These are phyloP conservation scores for Ischnus inquisitorius DNA, from an alignment of 2,888 invertebrate genomes.

Conservation along the genomic window DNA sequence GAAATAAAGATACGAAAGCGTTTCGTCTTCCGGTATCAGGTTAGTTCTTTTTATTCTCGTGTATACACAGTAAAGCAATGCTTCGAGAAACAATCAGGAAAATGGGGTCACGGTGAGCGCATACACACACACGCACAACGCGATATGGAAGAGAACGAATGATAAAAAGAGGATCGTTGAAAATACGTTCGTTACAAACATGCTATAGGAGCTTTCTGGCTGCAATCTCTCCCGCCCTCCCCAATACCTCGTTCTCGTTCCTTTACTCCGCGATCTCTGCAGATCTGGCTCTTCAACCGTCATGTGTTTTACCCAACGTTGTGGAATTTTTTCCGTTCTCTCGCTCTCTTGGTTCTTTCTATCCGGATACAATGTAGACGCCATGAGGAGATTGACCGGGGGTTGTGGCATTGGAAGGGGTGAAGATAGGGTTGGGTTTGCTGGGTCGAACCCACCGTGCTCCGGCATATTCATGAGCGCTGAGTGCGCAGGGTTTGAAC, in stretches of 20 bases:
- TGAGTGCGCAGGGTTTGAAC: conserved; percentile 82
- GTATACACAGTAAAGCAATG: neutral
- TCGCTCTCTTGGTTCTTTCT: conserved; percentile 68
- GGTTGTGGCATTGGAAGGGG: conserved; percentile 66
- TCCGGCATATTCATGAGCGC: conserved; percentile 83
- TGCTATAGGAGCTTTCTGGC: conserved; percentile 23
- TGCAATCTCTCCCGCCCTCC: neutral
- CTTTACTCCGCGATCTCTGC: conserved; percentile 46
- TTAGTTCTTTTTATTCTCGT: conserved; percentile 4
- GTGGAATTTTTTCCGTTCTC: conserved; percentile 42
- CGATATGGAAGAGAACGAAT: neutral
- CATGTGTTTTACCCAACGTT: conserved; percentile 30
- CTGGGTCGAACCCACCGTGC: conserved; percentile 79
- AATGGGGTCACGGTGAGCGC: conserved; percentile 4
- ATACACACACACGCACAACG: neutral
- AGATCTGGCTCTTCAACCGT: conserved; percentile 32
- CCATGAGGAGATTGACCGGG: conserved; percentile 78
- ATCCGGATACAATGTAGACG: conserved; percentile 76
- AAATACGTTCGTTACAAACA: conserved; percentile 76
- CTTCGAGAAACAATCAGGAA: neutral
- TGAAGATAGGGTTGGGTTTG: conserved; percentile 73
- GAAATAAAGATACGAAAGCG: neutral
- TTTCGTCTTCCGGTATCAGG: neutral
- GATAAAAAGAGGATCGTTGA: conserved; percentile 68
- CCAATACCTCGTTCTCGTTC: conserved; percentile 5